Conservation (phyloP, 1,140 invertebrate genomes). For the Aporrectodea caliginosa region DNA sequence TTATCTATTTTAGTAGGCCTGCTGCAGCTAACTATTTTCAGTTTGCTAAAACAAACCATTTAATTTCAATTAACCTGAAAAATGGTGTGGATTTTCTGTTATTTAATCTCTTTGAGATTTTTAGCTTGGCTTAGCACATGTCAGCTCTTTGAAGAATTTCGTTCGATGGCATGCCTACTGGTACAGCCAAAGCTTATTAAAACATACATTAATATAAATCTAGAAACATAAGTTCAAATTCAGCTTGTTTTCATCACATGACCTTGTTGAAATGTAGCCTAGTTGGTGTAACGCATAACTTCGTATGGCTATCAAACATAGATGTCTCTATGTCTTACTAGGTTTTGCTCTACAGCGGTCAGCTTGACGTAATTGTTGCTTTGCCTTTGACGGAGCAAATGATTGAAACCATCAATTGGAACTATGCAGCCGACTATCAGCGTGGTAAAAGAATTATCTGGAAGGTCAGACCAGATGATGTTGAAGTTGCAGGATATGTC, state of each 20-base stretch:
- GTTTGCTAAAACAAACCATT: background rate
- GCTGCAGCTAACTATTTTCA: background rate
- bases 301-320: too few relatives aligned
- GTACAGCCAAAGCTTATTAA: too few relatives aligned
- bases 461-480: slow-evolving; percentile 60
- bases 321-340: too few relatives aligned
- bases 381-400: slow-evolving; percentile 74
- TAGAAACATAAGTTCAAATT: too few relatives aligned
- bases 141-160: too few relatives aligned
- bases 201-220: too few relatives aligned
- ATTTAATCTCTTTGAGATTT: too few relatives aligned
- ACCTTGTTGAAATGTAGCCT: too few relatives aligned
- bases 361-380: slow-evolving; percentile 78
- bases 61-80: background rate
- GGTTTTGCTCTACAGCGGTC: slow-evolving; percentile 68
- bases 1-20: background rate
- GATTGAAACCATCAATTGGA: slow-evolving; percentile 65
- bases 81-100: background rate
- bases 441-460: slow-evolving; percentile 65
- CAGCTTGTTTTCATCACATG: too few relatives aligned
- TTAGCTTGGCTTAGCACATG: too few relatives aligned
- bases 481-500: slow-evolving; percentile 72
- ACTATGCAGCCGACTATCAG: slow-evolving; percentile 64
- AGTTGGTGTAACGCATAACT: too few relatives aligned
- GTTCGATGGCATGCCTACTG: too few relatives aligned